Evolutionary conservation across 2,113 vertebrate genomes (phyloP), one percentile per base, ranked within the genome.

Genomic region (Anolis carolinensis): DNA sequence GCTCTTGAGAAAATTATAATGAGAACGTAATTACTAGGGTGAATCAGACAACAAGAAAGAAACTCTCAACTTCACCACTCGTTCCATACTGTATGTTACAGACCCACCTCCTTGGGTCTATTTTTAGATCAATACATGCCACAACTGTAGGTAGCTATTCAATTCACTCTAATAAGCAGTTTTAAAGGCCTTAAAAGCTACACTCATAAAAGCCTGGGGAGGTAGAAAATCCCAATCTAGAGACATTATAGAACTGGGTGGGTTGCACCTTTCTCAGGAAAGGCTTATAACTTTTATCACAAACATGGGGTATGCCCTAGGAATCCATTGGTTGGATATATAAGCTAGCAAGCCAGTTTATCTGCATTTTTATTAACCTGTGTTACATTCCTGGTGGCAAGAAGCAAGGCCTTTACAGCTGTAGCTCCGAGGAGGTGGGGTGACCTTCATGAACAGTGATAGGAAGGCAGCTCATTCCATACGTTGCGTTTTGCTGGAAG

Each of bases 41-140:
- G 87, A 94, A 89, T 73, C 83, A 84, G 89, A 75, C 82, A 88
- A 84, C 0, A 1, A 75, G 30, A 88, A 84, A 89, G 83, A 63
- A 73, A 90, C 89, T 77, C 91, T 92, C 92, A 94, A 89, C 83
- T 90, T 92, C 89, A 86, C 92, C 90, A 82, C 92, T 79, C 87
- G 86, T 10, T 89, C 89, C 90, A 90, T 84, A 71, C 86, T 87
- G 87, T 2, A 2, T 44, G 81, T 87, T 87, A 87, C 72, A 89
- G 92, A 85, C n/a, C 75, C 91, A 75, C 81, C 78, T 91, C 88
- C 92, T 80, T 59, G 79, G 0, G 73, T 87, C 82, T 95, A 95
- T 94, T 93, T 95, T 94, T 91, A 93, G 90, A 89, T 87, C 89
- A 88, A 90, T 89, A 90, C 90, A 90, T 90, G 71, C 25, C 52